phyloP scores from a whole-genome alignment of 2,113 vertebrate species.

The Pao palembangensis region DNA sequence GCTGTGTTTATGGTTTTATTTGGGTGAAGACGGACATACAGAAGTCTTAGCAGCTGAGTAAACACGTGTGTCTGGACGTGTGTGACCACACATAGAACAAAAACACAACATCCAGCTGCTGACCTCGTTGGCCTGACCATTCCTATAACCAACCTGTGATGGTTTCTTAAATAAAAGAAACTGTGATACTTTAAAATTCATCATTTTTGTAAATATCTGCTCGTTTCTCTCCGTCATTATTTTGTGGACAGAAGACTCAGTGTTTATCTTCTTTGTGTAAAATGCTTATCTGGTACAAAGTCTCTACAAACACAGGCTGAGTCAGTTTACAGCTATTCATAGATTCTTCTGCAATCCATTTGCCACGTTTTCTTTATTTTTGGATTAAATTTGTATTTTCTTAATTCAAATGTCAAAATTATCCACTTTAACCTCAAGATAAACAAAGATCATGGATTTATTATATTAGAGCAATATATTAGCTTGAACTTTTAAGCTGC shows the following conservation, averaged over 20 bases:
- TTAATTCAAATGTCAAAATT: too few species aligned
- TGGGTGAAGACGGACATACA: not conserved
- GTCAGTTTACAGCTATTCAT: slow-evolving; percentile 1
- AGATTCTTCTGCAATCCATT: slow-evolving; percentile 1
- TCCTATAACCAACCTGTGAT: slow-evolving; percentile 32
- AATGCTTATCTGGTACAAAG: slow-evolving; percentile 55
- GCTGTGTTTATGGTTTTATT: not conserved
- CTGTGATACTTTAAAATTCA: not conserved
- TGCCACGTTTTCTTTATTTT: slow-evolving; percentile 12
- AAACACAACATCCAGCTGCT: slow-evolving; percentile 38
- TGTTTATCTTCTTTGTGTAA: slow-evolving; percentile 45
- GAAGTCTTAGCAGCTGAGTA: not conserved
- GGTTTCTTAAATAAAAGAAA: slow-evolving; percentile 3
- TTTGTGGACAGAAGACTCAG: slow-evolving; percentile 10
- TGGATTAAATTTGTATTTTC: not conserved
- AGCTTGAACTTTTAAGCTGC: too few species aligned
- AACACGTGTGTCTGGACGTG: slow-evolving; percentile 2
- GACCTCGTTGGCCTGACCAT: slow-evolving; percentile 22
- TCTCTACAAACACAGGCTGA: slow-evolving; percentile 58
- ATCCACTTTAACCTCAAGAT: too few species aligned
- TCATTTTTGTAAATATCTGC: not conserved
- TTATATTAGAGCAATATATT: too few species aligned
- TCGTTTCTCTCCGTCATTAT: not conserved
- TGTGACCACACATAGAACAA: too few species aligned
- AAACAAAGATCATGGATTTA: too few species aligned